Evolutionary conservation across 2,113 vertebrate genomes (phyloP), one percentile per base, ranked within the genome.

Genomic region (Sitta europaea): DNA sequence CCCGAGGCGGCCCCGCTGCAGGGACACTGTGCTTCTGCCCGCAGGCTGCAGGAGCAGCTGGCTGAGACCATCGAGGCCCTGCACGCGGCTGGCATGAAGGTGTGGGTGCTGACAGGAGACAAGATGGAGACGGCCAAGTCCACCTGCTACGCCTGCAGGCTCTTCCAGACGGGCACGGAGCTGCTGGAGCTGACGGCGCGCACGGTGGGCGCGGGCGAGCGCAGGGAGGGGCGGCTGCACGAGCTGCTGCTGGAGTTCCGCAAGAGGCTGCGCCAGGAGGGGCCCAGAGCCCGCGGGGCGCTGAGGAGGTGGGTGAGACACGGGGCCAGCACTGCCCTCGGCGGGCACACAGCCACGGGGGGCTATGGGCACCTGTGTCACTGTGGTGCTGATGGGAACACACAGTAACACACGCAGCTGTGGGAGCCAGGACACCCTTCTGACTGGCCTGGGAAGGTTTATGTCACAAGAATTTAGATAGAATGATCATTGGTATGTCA

Each of bases 71-170:
- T 99, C 58, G 99, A 99, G 90, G 98, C 99, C 57, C 97, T 99
- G 85, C 99, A 99, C 36, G 97, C 98, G 2, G 99, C 99, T 4
- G 99, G 99, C 80, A 99, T 99, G 90, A 99, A 99, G 90, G 98
- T 99, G 18, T 99, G 99, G 99, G 99, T 99, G 90, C 98, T 99
- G 63, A 99, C 99, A 0, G 99, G 99, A 2, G 99, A 99, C 98
- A 99, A 99, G 97, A 99, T 99, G 99, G 99, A 99, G 97, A 99
- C 99, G 0, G 99, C 99, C 45, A 99, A 99, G 91, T 99, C 99
- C 79, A 99, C 99, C 5, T 99, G 99, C 97, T 99, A 99, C 1
- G 99, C 99, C 73, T 99, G 99, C 88, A 98, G 99, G 53, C 97
- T 99, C 40, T 99, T 99, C 96, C 99, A 99, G 96, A 98, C 98